Base-by-base conservation (phyloP, 2,797 vertebrate species). In the Siniperca undulata region DNA sequence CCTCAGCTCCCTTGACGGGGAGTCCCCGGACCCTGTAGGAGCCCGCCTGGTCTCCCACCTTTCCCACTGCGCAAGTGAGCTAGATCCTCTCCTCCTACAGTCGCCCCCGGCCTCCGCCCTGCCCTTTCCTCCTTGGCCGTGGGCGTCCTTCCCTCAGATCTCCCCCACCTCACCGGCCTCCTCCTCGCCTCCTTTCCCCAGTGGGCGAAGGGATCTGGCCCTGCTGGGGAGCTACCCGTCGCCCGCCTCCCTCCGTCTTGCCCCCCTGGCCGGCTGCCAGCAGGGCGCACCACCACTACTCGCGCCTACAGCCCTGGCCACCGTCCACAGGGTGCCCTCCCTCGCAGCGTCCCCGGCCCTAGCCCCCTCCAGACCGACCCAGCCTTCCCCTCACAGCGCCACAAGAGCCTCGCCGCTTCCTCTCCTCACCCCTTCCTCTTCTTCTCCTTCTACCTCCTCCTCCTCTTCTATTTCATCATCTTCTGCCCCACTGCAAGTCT, bases 41-140 rank as follows among this genome's bases (percentile, higher is more conserved):
- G 96, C 96, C 64, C 97, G 97, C n/a, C 96, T 99, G 19, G 97
- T 99, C 55, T 98, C 98, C 67, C 98, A 99, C 90, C 96, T 99
- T 56, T 98, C 97, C 81, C 97, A 97, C 77, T 98, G 97, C 0
- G 97, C 97, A 17, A 97, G 97, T 0, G 97, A 99, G 92, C 96
- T 98, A 84, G 97, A 98, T 88, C 97, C 97, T 62, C 95, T 95
- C 0, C 94, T 97, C 4, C 80, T 95, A 1, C 96, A 96, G 88
- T 88, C 96, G 0, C 46, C 96, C 0, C 91, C 96, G 1, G 87
- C 96, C 46, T 65, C 96, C 3, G 74, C 96, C 59, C 86, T 97
- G 89, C 95, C 96, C 78, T 94, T 97, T 72, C 94, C 96, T 52
- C 94, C 94, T 0, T 99, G 97, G 97, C 95, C 97, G 0, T 98